Conservation (phyloP, 2,888 invertebrate species). For the Cataglyphis livida region DNA sequence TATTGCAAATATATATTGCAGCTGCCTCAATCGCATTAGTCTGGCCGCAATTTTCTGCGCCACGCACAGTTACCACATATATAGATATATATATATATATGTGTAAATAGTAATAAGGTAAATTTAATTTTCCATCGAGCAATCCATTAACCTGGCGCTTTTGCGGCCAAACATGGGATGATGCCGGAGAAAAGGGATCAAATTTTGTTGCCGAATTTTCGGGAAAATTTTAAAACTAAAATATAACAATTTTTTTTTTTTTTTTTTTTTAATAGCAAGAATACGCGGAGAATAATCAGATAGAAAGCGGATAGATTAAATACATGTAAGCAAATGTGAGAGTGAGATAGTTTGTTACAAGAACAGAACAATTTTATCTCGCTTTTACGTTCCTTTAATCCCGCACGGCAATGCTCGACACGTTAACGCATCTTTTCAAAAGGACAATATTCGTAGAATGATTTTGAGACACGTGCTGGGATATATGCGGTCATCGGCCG, state of each 20-base stretch:
- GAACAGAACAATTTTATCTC: background rate
- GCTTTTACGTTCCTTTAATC: background rate
- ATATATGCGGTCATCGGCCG: conserved; percentile 69
- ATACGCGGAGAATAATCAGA: background rate
- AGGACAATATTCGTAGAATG: conserved; percentile 75
- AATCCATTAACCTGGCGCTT: conserved; percentile 57
- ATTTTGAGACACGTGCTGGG: conserved; percentile 75
- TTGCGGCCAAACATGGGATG: conserved; percentile 29
- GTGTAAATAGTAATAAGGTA: conserved; percentile 31
- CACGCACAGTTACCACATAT: background rate
- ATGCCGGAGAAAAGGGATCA: background rate
- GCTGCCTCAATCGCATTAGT: conserved; percentile 35
- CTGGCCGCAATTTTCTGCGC: background rate
- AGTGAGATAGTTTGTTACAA: background rate
- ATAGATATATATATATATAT: background rate
- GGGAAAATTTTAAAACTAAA: background rate
- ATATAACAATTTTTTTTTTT: background rate
- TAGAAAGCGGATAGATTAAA: conserved; percentile 32
- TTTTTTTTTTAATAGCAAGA: background rate
- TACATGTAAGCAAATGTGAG: conserved; percentile 29
- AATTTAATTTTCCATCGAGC: conserved; percentile 53
- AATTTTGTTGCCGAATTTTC: background rate
- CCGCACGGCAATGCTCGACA: conserved; percentile 38
- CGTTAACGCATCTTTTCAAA: conserved; percentile 59
- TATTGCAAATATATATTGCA: conserved; percentile 22